These are phyloP conservation scores for Pseudomyrmex cubaensis DNA, from an alignment of 1,140 invertebrate genomes.

Conservation along the genomic window DNA sequence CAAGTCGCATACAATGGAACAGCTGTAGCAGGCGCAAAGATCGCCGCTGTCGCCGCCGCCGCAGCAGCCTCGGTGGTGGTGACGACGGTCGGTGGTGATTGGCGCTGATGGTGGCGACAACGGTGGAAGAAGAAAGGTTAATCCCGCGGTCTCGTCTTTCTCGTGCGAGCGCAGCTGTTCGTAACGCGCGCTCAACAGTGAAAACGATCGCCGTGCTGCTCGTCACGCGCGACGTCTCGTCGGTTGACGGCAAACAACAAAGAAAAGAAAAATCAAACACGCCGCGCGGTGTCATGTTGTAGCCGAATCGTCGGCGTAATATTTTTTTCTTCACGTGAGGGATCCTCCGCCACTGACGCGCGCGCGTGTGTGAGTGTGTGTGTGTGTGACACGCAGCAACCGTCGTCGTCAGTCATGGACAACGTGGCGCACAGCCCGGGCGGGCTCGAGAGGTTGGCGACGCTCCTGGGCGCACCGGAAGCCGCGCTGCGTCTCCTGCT, in stretches of 20 bases:
- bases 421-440: conserved; percentile 2
- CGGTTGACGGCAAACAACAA: conserved; percentile 5
- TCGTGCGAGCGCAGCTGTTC: neutral
- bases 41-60: neutral
- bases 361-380: too few relatives aligned
- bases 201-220: neutral
- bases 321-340: too few relatives aligned
- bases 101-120: conserved; percentile 37
- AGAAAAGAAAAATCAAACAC: neutral
- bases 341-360: too few relatives aligned
- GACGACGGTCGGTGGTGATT: neutral
- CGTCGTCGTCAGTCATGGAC: conserved; percentile 22
- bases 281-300: neutral
- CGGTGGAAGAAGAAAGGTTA: conserved; percentile 30
- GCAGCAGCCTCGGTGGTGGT: neutral
- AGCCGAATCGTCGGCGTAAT: neutral
- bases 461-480: conserved; percentile 84
- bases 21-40: neutral
- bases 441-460: conserved; percentile 74
- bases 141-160: neutral
- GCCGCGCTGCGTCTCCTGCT: conserved; percentile 89
- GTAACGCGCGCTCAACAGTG: neutral
- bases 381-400: too few relatives aligned
- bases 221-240: neutral
- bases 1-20: neutral